phyloP scores from a whole-genome alignment of 1,140 invertebrate genomes.

The Meloidogyne floridensis region DNA sequence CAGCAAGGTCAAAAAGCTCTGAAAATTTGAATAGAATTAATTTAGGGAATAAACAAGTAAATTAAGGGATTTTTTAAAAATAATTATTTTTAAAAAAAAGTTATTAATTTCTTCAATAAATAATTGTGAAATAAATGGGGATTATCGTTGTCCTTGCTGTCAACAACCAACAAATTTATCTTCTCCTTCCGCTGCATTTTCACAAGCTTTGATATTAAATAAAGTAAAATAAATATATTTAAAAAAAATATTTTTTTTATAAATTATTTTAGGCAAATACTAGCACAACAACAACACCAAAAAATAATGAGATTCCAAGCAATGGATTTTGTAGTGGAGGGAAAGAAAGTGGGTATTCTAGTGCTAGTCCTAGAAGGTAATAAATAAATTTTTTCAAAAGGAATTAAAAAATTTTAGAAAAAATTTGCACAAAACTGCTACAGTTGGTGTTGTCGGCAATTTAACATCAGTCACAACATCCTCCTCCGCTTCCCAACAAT shows the following conservation, averaged over 20 bases:
- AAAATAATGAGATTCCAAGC: constrained; percentile 6
- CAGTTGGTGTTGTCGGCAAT: neutral
- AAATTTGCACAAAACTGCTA: neutral
- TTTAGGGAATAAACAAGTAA: neutral
- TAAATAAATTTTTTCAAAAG: neutral
- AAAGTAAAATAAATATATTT: neutral
- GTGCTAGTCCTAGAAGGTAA: constrained; percentile 21
- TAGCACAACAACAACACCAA: neutral
- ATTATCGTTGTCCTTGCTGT: neutral
- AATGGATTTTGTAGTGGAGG: constrained; percentile 11
- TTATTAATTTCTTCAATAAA: neutral
- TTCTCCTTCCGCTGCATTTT: neutral
- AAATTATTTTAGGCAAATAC: neutral
- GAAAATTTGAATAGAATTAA: constrained; percentile 57
- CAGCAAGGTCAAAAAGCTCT: constrained; percentile 54
- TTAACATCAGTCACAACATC: constrained; percentile 6
- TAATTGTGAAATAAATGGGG: neutral
- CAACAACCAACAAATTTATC: neutral
- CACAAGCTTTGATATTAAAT: neutral
- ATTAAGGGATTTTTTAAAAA: neutral
- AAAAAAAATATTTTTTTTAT: neutral
- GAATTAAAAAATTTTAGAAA: neutral
- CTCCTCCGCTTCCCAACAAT: neutral
- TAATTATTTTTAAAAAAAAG: neutral
- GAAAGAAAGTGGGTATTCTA: constrained; percentile 27